Evolutionary conservation across 2,113 vertebrate genomes (phyloP).

Genomic region (Peromyscus polionotus): DNA sequence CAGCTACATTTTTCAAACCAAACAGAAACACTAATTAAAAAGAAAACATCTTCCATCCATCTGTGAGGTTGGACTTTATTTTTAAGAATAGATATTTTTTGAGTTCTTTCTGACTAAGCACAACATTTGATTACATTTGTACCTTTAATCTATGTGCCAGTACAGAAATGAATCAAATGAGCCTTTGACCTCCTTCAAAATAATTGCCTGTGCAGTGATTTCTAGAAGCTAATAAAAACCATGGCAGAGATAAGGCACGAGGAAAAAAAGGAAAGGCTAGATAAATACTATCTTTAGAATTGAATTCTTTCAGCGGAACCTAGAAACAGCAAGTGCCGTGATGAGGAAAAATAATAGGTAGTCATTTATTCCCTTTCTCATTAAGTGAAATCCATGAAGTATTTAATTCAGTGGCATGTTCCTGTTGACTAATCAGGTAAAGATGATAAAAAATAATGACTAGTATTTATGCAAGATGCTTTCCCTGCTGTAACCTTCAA

Average conservation of each 20-base stretch:
- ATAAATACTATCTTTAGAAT: conserved; percentile 66
- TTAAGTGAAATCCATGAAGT: conserved; percentile 55
- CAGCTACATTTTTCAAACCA: conserved; percentile 40
- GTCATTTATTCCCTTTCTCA: conserved; percentile 56
- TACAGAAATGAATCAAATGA: conserved; percentile 67
- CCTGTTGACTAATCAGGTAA: conserved; percentile 18
- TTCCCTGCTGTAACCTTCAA: conserved; percentile 10
- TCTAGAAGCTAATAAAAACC: conserved; percentile 66
- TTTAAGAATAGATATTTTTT: conserved; percentile 68
- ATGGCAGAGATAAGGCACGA: conserved; percentile 54
- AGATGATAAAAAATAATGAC: conserved; percentile 41
- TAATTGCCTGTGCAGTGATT: conserved; percentile 66
- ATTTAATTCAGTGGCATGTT: conserved; percentile 51
- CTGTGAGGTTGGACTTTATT: conserved; percentile 45
- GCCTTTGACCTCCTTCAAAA: conserved; percentile 64
- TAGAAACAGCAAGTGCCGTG: conserved; percentile 19
- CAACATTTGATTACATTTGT: conserved; percentile 66
- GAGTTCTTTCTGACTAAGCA: conserved; percentile 41
- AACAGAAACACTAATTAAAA: conserved; percentile 69
- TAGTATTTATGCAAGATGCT: conserved; percentile 14
- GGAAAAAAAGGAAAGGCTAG: conserved; percentile 24
- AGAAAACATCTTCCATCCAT: conserved; percentile 26
- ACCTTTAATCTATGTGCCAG: conserved; percentile 62
- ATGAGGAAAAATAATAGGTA: conserved; percentile 65
- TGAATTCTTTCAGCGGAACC: conserved; percentile 54